These are phyloP conservation scores for Epinephelus lanceolatus DNA, from an alignment of 2,113 vertebrate species.

Conservation along the genomic window DNA sequence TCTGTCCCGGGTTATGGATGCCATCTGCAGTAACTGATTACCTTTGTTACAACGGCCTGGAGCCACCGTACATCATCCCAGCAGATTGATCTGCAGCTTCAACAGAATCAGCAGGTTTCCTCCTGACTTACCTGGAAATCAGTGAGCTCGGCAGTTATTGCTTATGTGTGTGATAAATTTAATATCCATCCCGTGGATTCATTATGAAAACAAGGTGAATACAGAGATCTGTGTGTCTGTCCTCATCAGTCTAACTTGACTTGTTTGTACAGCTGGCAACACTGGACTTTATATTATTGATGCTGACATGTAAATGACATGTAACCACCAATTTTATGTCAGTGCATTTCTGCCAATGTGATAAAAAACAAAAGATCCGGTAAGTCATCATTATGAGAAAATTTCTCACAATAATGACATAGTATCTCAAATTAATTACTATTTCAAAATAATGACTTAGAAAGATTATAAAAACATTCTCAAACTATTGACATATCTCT, in stretches of 20 bases:
- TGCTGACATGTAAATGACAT: not conserved
- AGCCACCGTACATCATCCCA: constrained; percentile 48
- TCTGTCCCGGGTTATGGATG: constrained; percentile 11
- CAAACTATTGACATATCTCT: too few species aligned
- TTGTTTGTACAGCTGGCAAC: not conserved
- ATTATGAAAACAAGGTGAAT: constrained; percentile 20
- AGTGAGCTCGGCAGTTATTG: constrained; percentile 24
- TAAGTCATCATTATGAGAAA: too few species aligned
- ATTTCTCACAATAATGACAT: too few species aligned
- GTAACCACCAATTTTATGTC: too few species aligned
- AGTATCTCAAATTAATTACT: too few species aligned
- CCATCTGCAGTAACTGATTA: constrained; percentile 59
- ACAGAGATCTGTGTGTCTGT: constrained; percentile 4
- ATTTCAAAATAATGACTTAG: too few species aligned
- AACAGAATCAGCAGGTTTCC: constrained; percentile 65
- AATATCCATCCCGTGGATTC: constrained; percentile 47
- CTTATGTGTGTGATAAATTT: constrained; percentile 53
- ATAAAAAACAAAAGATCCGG: too few species aligned
- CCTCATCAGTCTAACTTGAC: constrained; percentile 7
- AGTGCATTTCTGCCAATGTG: too few species aligned
- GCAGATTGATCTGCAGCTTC: constrained; percentile 62
- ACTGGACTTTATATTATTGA: not conserved
- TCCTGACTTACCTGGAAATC: constrained; percentile 45
- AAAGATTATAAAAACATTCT: too few species aligned
- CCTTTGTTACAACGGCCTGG: constrained; percentile 31